Conservation (phyloP, 2,113 vertebrate genomes). For the Todiramphus chloris region DNA sequence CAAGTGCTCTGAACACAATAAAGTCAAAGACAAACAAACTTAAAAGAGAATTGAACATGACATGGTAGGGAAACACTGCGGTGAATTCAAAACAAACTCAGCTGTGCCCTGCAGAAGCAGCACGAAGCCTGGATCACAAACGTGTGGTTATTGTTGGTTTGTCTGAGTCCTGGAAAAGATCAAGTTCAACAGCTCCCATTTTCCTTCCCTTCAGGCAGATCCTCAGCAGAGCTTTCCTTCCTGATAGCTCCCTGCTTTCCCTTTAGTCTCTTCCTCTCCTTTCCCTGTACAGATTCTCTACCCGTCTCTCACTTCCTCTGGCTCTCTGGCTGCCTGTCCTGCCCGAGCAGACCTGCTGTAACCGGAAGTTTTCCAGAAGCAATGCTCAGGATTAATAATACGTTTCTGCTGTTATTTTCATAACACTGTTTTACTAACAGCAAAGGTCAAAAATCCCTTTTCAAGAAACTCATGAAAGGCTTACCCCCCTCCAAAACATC, state of each 20-base stretch:
- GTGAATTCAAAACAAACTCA: neutral
- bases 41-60: neutral
- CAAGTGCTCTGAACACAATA: neutral
- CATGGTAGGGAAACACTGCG: neutral
- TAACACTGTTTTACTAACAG: neutral
- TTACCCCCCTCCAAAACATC: neutral
- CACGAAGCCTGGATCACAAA: neutral
- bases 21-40: neutral
- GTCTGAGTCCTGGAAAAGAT: neutral
- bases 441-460: neutral
- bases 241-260: neutral
- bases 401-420: constrained; percentile 9
- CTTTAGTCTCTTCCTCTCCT: neutral
- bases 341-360: neutral
- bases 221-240: neutral
- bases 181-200: neutral
- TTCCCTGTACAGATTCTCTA: neutral
- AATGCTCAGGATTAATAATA: neutral
- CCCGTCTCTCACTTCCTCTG: neutral
- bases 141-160: neutral
- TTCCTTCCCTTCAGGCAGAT: neutral
- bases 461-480: neutral
- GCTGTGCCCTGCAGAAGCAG: neutral
- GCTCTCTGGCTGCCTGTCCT: neutral
- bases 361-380: constrained; percentile 2